Evolutionary conservation across 2,888 invertebrate genomes (phyloP).

Genomic region (Megamerina dolium): DNA sequence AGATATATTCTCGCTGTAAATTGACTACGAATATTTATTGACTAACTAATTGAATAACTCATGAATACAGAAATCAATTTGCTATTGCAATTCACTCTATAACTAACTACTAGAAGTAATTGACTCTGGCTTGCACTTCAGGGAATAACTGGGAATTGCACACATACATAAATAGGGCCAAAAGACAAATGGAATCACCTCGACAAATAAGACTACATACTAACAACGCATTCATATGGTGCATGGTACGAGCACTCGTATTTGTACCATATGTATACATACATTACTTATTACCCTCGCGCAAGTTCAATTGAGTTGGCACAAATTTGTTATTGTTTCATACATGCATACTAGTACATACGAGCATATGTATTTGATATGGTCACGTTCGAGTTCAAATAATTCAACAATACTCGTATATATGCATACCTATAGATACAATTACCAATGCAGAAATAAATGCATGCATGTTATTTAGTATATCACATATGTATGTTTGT

Average conservation of each 20-base stretch:
- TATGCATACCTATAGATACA: too few relatives aligned
- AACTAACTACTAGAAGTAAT: neutral
- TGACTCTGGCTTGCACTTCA: neutral
- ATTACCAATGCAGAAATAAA: neutral
- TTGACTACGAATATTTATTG: too few relatives aligned
- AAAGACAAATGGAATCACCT: conserved; percentile 9
- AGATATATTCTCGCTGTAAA: too few relatives aligned
- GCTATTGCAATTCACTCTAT: too few relatives aligned
- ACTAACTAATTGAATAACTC: too few relatives aligned
- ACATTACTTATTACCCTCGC: too few relatives aligned
- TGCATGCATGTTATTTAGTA: neutral
- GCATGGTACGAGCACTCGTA: too few relatives aligned
- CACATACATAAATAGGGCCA: neutral
- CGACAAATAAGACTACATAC: conserved; percentile 1
- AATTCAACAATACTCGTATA: too few relatives aligned
- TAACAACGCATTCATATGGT: too few relatives aligned
- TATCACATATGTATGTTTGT: neutral
- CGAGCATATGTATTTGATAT: neutral
- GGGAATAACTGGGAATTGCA: neutral
- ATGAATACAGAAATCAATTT: too few relatives aligned
- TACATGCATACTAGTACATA: too few relatives aligned
- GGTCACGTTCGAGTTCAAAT: conserved; percentile 24
- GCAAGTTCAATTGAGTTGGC: conserved; percentile 2
- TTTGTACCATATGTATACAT: too few relatives aligned
- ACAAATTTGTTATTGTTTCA: neutral